These are phyloP conservation scores for Deladenus siricidicola DNA, from an alignment of 2,888 invertebrate species.

Conservation along the genomic window DNA sequence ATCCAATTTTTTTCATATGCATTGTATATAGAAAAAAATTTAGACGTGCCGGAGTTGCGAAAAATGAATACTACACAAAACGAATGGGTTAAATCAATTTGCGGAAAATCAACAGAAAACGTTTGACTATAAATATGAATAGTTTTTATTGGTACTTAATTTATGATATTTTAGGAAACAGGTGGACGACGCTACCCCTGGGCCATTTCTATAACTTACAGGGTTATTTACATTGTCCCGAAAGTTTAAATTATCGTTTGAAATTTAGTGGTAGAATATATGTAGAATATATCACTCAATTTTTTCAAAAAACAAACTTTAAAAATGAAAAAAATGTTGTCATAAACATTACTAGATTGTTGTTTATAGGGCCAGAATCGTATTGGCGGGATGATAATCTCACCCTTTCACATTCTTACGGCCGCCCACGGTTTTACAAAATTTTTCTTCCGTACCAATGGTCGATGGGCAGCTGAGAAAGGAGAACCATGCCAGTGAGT, in stretches of 20 bases:
- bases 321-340: not conserved
- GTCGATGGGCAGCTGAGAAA: not conserved
- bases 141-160: not conserved
- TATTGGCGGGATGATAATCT: slow-evolving; percentile 45
- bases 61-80: not conserved
- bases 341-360: slow-evolving; percentile 1
- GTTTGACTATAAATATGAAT: not conserved
- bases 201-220: slow-evolving; percentile 38
- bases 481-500: slow-evolving; percentile 28
- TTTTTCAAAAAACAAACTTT: not conserved
- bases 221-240: slow-evolving; percentile 9
- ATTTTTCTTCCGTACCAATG: slow-evolving; percentile 14
- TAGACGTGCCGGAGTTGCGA: not conserved
- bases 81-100: not conserved
- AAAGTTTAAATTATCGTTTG: not conserved
- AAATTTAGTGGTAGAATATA: not conserved
- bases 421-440: slow-evolving; percentile 50
- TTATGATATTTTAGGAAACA: not conserved
- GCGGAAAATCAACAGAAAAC: not conserved
- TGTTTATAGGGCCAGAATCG: slow-evolving; percentile 27
- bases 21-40: not conserved
- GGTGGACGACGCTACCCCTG: slow-evolving; percentile 34
- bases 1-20: too few relatives aligned
- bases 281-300: not conserved
- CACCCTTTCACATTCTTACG: slow-evolving; percentile 49